Base-by-base conservation (phyloP, 2,888 invertebrate genomes). In the Mayetiola destructor region DNA sequence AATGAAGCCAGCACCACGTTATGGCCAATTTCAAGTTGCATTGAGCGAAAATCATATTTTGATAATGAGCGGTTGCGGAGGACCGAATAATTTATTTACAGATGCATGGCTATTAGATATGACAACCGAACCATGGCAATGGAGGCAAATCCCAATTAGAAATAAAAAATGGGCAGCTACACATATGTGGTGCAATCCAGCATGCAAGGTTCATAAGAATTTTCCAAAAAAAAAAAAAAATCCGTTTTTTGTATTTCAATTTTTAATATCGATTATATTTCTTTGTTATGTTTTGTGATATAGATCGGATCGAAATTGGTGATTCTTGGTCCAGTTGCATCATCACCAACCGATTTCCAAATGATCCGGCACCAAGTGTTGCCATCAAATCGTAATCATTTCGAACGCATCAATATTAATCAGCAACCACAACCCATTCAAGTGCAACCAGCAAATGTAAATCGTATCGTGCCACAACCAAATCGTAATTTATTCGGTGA, bases 101-200 rank as follows among this genome's bases (percentile, higher is more conserved):
- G 96, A 96, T 71, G 85, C 88, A 59, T 96, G 95, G 95, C 6
- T 94, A 58, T 74, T 96, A 59, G 85, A 79, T 56, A 85, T 93
- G 83, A 77, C 76, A 61, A 80, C 80, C 0, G 77, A 79, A 35
- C 70, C 76, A 29, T 88, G 88, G 88, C 79, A 77, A 59, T 84
- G 87, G 86, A 79, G 77, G 65, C 81, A 84, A 69, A 74, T 94
- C 54, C 79, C 79, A 59, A 81, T 94, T 29, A 77, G 78, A 61
- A 86, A 88, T 67, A 80, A 82, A 63, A 83, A 86, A 65, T 83
- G 84, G 77, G 84, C 85, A 40, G 86, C 93, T 23, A 82, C 85
- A 1, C 87, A 89, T 66, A 84, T 93, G 67, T 93, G 93, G 90
- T 92, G 91, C 69, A 91, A 93, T 74, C 91, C 92, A 57, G 91